Conservation (phyloP, 1,140 invertebrate genomes). For the Tyrophagus putrescentiae region DNA sequence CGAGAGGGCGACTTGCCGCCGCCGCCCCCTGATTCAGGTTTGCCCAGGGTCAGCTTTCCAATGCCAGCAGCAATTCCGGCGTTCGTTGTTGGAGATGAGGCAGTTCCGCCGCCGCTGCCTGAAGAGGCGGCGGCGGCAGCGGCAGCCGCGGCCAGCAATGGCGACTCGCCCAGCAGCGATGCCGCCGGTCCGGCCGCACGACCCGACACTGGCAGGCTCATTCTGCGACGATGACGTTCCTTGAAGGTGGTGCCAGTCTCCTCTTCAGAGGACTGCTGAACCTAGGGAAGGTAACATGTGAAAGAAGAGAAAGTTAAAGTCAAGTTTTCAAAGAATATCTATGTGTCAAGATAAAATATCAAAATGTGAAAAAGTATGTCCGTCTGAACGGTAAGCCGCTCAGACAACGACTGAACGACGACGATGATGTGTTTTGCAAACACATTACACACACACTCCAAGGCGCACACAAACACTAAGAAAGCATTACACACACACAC, state of each 20-base stretch:
- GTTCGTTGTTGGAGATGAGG: conserved; percentile 27
- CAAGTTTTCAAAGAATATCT: background rate
- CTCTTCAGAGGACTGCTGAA: conserved; percentile 29
- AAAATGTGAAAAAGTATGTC: background rate
- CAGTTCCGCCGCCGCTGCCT: conserved; percentile 30
- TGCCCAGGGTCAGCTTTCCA: background rate
- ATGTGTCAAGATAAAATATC: background rate
- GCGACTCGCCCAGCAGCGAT: conserved; percentile 26
- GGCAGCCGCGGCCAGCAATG: conserved; percentile 26
- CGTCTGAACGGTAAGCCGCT: background rate
- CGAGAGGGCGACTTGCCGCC: background rate
- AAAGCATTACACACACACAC: too few relatives aligned
- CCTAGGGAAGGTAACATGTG: conserved; percentile 23
- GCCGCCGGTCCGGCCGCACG: background rate
- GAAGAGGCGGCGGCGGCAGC: conserved; percentile 27
- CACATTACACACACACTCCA: too few relatives aligned
- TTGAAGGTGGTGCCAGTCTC: conserved; percentile 29
- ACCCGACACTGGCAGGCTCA: conserved; percentile 31
- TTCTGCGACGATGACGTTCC: conserved; percentile 34
- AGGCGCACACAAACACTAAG: too few relatives aligned
- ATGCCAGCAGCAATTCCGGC: background rate
- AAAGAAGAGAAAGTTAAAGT: background rate
- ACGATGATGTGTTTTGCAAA: too few relatives aligned
- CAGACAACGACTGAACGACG: too few relatives aligned
- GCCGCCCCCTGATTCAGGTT: background rate